Conservation (phyloP, 92 coral and sea anemone species). For the Phenganax subtilis region DNA sequence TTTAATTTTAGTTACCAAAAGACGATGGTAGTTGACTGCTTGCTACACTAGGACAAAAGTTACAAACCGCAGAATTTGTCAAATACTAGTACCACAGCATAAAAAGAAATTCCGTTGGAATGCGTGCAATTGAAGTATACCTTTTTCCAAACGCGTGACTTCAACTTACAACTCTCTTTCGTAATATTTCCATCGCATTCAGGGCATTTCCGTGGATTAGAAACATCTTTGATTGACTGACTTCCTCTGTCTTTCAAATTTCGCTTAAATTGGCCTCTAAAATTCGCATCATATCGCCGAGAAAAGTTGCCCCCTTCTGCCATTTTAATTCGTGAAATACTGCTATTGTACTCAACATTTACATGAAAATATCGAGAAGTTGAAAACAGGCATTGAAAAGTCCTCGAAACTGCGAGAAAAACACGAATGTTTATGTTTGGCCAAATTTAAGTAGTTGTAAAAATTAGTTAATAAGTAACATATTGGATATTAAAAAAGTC, state of each 20-base stretch:
- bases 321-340: not conserved
- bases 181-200: slow-evolving; percentile 30
- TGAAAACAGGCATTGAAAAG: not conserved
- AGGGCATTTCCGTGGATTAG: slow-evolving; percentile 14
- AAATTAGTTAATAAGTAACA: not conserved
- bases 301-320: not conserved
- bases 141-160: slow-evolving; percentile 86
- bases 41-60: no score
- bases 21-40: no score
- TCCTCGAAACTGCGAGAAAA: not conserved
- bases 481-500: not conserved
- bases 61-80: no score
- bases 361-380: not conserved
- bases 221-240: not conserved
- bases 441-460: not conserved
- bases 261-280: not conserved
- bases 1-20: no score
- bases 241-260: not conserved
- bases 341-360: not conserved
- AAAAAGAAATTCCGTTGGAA: no score
- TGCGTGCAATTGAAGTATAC: not conserved
- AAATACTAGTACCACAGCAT: no score
- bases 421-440: not conserved
- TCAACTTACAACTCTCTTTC: slow-evolving; percentile 42
- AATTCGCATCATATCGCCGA: not conserved